phyloP scores from a whole-genome alignment of 2,797 vertebrate species.

The Coluber constrictor region DNA sequence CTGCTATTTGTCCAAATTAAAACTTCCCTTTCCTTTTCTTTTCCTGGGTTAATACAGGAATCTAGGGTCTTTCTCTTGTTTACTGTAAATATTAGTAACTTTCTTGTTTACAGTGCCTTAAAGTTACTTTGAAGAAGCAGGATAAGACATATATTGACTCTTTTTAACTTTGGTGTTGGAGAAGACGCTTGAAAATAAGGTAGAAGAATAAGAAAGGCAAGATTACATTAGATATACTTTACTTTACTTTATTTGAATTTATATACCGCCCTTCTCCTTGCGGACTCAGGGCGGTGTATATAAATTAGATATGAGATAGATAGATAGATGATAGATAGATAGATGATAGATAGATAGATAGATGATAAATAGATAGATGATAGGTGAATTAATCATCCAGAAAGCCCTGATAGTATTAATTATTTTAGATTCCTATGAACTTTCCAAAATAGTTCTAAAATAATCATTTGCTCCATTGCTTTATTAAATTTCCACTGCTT shows the following conservation, averaged over 20 bases:
- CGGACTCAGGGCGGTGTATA: too few relatives aligned
- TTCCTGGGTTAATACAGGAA: background rate
- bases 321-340: too few relatives aligned
- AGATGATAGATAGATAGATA: background rate
- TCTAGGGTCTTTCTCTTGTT: background rate
- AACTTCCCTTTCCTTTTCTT: background rate
- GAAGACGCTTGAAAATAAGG: background rate
- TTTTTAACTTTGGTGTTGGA: background rate
- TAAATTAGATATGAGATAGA: background rate
- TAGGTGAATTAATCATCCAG: background rate
- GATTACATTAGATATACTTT: background rate
- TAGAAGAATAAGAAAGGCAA: background rate
- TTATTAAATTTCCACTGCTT: background rate
- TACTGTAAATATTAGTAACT: background rate
- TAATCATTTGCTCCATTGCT: background rate
- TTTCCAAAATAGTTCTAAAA: background rate
- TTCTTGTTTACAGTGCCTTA: background rate
- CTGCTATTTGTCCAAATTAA: background rate
- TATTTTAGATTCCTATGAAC: background rate
- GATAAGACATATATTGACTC: background rate
- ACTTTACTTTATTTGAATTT: too few relatives aligned
- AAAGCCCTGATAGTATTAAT: background rate
- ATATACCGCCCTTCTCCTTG: too few relatives aligned
- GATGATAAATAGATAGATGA: too few relatives aligned
- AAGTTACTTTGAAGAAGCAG: background rate